phyloP scores from a whole-genome alignment of 1,140 invertebrate species.

The Drosophila bipectinata region DNA sequence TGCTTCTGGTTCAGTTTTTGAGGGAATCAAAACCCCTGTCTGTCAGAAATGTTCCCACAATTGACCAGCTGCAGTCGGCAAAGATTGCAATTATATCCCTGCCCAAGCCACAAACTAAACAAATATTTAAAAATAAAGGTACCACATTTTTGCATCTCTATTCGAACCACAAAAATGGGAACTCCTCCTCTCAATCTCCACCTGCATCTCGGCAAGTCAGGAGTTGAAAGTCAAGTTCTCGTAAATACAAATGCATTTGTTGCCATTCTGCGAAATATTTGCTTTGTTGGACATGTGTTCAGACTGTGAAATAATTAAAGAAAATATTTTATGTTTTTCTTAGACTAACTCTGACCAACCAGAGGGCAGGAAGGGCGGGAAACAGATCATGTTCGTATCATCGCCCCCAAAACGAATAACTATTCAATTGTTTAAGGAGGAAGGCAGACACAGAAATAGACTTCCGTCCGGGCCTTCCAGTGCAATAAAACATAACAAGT shows the following conservation, averaged over 20 bases:
- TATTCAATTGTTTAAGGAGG: conserved; percentile 18
- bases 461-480: conserved; percentile 9
- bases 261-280: conserved; percentile 25
- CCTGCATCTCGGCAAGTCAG: not conserved
- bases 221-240: conserved; percentile 11
- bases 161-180: conserved; percentile 24
- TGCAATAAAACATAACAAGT: conserved; percentile 63
- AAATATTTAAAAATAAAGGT: conserved; percentile 34
- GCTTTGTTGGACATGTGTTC: conserved; percentile 16
- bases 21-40: conserved; percentile 16
- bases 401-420: conserved; percentile 25
- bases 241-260: conserved; percentile 7
- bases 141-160: conserved; percentile 10
- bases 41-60: conserved; percentile 23
- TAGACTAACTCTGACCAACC: conserved; percentile 14
- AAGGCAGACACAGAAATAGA: not conserved
- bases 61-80: conserved; percentile 19
- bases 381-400: conserved; percentile 8
- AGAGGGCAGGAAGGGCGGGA: not conserved
- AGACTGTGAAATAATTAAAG: conserved; percentile 61
- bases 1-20: conserved; percentile 22
- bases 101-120: conserved; percentile 48
- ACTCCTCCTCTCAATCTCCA: not conserved
- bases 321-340: conserved; percentile 49
- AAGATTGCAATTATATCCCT: conserved; percentile 23